Evolutionary conservation across 2,797 vertebrate genomes (phyloP), one percentile per base, ranked within the genome.

Genomic region (Gallinago nigripennis): DNA sequence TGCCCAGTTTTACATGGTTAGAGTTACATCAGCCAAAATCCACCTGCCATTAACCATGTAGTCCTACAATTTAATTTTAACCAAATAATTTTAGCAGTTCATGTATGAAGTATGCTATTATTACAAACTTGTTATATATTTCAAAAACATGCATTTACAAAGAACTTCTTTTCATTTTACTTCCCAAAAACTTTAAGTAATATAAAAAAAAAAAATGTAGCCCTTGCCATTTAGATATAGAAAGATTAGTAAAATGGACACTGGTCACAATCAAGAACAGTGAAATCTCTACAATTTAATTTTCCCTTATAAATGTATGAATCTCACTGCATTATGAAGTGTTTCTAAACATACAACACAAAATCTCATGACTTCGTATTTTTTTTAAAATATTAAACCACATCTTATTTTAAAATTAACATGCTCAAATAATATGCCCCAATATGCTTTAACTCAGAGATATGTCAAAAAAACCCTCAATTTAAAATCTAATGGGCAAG

Each of bases 41-140:
- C 43, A 69, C 12, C 16, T 45, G 14, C 23, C 2, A 0, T 65
- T 65, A 69, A 8, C 19, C 12, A 35, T 1, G 1, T 6, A 57
- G 19, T 25, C 24, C 70, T 6, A 1, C 7, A 53, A 64, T 35
- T 86, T 41, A 66, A 50, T 65, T 65, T 31, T 72, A 15, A 82
- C 12, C 39, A 91, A 45, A 15, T 8, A 71, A 21, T 76, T 79
- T 50, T 41, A 78, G 35, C 21, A 58, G 19, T 21, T 79, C 9
- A 16, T 13, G 11, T 39, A 66, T 31, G 12, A 83, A 88, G 6
- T 16, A 31, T 8, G 30, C 13, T 46, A 19, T 19, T 77, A 61
- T 25, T 45, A 61, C 9, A 27, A 73, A 76, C 6, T 27, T 31
- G 11, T 68, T 71, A 35, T 0, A 5, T 24, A 48, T 64, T 77